Percentiles rank a stretch among this genome's conserved stretches.
These are phyloP conservation scores for Smutsia temminckii DNA, from an alignment of 2,797 vertebrate genomes.

Conservation along the genomic window DNA sequence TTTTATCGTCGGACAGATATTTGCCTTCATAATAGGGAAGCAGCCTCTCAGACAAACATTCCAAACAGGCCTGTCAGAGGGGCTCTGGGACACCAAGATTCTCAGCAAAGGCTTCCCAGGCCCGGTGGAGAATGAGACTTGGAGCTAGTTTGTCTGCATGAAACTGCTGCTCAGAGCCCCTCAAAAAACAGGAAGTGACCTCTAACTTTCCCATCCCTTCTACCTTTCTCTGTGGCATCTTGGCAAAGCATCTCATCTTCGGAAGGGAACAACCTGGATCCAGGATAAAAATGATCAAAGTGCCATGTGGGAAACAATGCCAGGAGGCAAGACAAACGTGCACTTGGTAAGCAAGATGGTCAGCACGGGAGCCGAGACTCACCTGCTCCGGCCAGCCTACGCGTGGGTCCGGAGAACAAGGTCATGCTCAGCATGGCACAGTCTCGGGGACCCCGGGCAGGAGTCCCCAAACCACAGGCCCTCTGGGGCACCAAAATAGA, in stretches of 20 bases:
- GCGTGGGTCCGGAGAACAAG: fast-evolving
- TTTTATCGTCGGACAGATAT: neutral
- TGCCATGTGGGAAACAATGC: neutral
- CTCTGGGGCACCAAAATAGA: neutral
- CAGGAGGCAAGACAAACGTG: neutral
- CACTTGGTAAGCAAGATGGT: fast-evolving
- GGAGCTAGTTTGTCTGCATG: fast-evolving
- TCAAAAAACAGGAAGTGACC: neutral
- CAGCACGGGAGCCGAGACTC: fast-evolving
- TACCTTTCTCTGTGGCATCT: neutral
- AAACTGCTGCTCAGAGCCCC: neutral
- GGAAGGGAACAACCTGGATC: neutral
- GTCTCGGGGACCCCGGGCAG: neutral
- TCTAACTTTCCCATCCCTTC: neutral
- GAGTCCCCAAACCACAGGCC: neutral
- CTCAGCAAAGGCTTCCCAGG: neutral
- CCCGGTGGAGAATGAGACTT: fast-evolving
- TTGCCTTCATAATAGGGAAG: neutral
- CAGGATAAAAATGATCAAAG: neutral
- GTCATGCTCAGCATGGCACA: fast-evolving
- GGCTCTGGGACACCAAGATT: neutral
- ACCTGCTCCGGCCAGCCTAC: neutral
- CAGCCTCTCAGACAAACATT: fast-evolving
- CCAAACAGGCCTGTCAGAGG: too few species aligned
- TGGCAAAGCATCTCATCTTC: neutral